Evolutionary conservation across 2,797 vertebrate species (phyloP).

Genomic region (Trematomus bernacchii): DNA sequence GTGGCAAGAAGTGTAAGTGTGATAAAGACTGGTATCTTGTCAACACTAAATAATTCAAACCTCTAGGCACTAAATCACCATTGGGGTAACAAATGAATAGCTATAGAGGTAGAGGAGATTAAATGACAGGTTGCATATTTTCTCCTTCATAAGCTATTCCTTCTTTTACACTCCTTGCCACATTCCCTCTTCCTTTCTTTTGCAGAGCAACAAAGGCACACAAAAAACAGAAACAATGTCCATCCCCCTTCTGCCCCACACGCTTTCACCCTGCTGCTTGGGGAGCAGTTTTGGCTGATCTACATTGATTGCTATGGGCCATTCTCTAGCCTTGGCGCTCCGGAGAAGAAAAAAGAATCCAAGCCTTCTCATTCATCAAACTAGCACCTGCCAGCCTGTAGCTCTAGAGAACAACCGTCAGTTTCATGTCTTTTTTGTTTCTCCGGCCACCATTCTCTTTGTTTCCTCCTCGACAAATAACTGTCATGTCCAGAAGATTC

Average conservation of each 20-base stretch:
- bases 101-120: conserved; percentile 41
- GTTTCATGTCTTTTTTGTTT: conserved; percentile 34
- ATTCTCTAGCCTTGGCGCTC: conserved; percentile 62
- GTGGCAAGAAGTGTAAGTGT: neutral
- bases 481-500: conserved; percentile 61
- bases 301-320: conserved; percentile 83
- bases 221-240: conserved; percentile 52
- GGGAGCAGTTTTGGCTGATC: conserved; percentile 79
- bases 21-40: conserved; percentile 31
- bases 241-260: conserved; percentile 49
- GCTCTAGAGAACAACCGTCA: conserved; percentile 65
- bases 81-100: conserved; percentile 19
- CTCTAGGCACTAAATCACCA: conserved; percentile 9
- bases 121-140: conserved; percentile 55
- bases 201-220: conserved; percentile 34
- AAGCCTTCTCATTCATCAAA: conserved; percentile 79
- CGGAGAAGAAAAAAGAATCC: conserved; percentile 37
- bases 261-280: conserved; percentile 65
- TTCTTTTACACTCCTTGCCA: conserved; percentile 20
- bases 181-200: conserved; percentile 34
- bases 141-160: conserved; percentile 28
- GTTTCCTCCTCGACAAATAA: conserved; percentile 68
- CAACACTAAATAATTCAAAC: conserved; percentile 16
- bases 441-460: conserved; percentile 32
- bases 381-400: conserved; percentile 72